Conservation (phyloP, 2,888 invertebrate genomes). For the Agriotes lineatus region DNA sequence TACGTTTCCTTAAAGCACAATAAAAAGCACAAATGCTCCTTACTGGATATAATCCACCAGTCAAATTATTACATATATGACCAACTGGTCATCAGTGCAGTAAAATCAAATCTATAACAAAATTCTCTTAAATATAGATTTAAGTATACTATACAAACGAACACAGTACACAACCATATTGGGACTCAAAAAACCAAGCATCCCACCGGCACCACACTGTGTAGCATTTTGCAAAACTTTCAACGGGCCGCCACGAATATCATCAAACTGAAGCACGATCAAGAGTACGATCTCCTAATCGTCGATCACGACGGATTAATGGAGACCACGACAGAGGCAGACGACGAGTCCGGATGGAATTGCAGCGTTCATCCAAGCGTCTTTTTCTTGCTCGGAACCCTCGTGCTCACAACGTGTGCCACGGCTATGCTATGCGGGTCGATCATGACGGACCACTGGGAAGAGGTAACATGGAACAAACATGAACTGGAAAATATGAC, state of each 20-base stretch:
- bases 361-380: constrained; percentile 75
- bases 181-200: no score
- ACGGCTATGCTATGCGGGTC: constrained; percentile 87
- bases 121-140: no score
- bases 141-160: no score
- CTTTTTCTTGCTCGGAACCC: constrained; percentile 75
- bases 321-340: constrained; percentile 68
- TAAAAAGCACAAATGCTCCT: no score
- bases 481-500: constrained; percentile 73
- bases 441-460: constrained; percentile 93
- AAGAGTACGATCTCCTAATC: constrained; percentile 64
- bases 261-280: constrained; percentile 62
- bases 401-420: constrained; percentile 79
- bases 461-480: constrained; percentile 85
- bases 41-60: no score
- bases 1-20: no score
- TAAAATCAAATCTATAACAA: no score
- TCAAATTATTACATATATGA: no score
- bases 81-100: no score
- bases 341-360: constrained; percentile 72
- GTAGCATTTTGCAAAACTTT: background rate
- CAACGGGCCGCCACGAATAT: constrained; percentile 25
- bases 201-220: no score
- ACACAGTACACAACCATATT: no score
- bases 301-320: constrained; percentile 66